phyloP scores from a whole-genome alignment of 2,888 invertebrate species.

The Tipula unca region DNA sequence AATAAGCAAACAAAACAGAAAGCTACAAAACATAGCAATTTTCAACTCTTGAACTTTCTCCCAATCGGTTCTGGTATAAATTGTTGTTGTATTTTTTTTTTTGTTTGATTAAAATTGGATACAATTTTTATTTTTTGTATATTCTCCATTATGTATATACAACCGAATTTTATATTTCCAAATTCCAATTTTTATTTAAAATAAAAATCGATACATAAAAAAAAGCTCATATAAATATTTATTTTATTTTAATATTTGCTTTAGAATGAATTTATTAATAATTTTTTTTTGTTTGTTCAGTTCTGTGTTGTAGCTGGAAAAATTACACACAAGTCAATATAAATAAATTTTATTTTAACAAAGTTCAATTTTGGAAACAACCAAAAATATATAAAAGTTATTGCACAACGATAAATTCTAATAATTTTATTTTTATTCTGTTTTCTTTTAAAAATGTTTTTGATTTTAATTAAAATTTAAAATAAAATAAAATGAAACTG shows the following conservation, averaged over 20 bases:
- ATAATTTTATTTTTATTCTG: background rate
- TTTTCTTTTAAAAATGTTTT: background rate
- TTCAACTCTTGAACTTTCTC: background rate
- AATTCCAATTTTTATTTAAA: background rate
- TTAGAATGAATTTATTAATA: background rate
- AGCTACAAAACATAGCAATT: background rate
- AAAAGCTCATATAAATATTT: background rate
- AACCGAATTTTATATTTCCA: background rate
- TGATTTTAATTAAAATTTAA: background rate
- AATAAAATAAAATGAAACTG: background rate
- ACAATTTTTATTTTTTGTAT: background rate
- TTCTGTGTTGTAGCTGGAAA: background rate
- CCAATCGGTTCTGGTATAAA: background rate
- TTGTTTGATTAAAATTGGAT: background rate
- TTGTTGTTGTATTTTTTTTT: background rate
- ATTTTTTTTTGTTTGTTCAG: background rate
- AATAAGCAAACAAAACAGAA: background rate
- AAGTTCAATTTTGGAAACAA: background rate
- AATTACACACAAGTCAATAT: background rate
- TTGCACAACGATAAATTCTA: background rate
- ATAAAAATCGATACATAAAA: background rate
- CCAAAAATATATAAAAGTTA: background rate
- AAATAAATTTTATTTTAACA: background rate
- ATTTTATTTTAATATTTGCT: background rate
- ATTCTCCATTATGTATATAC: background rate